Conservation (phyloP, 2,113 vertebrate species). For the Arvicanthis niloticus region DNA sequence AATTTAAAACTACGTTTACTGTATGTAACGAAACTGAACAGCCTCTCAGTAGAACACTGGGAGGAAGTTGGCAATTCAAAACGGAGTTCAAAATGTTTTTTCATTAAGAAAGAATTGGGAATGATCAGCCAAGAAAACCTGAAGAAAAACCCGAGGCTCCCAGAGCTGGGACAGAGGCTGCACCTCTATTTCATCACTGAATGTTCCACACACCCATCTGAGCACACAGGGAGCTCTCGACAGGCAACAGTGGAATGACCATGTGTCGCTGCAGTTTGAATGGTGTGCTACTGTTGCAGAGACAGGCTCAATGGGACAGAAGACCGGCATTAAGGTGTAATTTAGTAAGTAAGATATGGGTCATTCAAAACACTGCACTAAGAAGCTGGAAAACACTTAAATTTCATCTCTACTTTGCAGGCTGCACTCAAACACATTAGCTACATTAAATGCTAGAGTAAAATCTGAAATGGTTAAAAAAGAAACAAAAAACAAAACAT, state of each 20-base stretch:
- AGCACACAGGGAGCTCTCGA: not conserved
- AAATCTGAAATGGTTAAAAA: not conserved
- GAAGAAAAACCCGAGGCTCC: conserved; percentile 8
- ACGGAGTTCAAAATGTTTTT: conserved; percentile 27
- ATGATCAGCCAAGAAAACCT: not conserved
- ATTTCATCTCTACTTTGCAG: not conserved
- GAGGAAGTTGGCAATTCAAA: not conserved
- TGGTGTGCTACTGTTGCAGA: not conserved
- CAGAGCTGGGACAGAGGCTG: not conserved
- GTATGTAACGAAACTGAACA: not conserved
- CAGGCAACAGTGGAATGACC: not conserved
- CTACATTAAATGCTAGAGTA: not conserved
- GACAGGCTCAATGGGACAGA: not conserved
- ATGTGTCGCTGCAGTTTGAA: not conserved
- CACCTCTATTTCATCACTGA: not conserved
- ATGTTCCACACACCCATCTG: not conserved
- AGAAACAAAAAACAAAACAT: not conserved
- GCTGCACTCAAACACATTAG: not conserved
- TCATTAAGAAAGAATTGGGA: not conserved
- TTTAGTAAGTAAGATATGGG: conserved; percentile 20
- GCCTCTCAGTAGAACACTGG: not conserved
- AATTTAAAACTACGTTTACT: not conserved
- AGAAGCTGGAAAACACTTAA: not conserved
- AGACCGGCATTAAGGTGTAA: not conserved
- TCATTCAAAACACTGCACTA: not conserved